Base-by-base conservation (phyloP, 2,113 vertebrate species). In the Castor canadensis region DNA sequence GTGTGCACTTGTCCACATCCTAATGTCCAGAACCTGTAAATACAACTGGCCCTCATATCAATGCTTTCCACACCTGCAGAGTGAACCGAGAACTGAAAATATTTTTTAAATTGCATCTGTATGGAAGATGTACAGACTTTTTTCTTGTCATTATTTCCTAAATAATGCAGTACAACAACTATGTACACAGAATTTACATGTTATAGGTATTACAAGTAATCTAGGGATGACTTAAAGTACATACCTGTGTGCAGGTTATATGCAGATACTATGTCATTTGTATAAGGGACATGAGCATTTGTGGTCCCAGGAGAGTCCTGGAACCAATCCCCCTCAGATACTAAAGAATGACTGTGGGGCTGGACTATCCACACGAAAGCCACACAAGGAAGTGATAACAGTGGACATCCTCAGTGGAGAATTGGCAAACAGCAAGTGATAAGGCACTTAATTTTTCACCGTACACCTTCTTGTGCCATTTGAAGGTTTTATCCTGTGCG, bases 381-480 rank as follows among this genome's bases (percentile, higher is more conserved):
- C 75, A 89, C 58, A 87, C 19, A 32, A 77, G 83, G 30, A 90
- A 90, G 22, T 38, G 81, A 20, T 79, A 73, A 86, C 62, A 79
- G 69, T 75, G 38, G 52, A 72, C 15, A 40, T 71, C 40, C n/a
- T 30, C 13, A 26, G 22, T 43, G 47, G 69, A 35, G 47, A 69
- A 69, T 15, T 69, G 77, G 47, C 49, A 12, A 87, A 94, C 49
- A 40, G 35, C 79, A 69, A 43, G 28, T 79, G 75, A 94, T 60
- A 91, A 92, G 54, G 79, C 45, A 54, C 22, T 69, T 69, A 28
- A n/a, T 30, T 92, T 90, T 89, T 82, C n/a, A 96, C 75, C 47
- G 56, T 67, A 40, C 9, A 40, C 26, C 5, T 87, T 87, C 32
- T 60, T 75, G 43, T 79, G 76, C 81, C 69, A 40, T 88, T 56